Evolutionary conservation across 2,113 vertebrate species (phyloP).

Genomic region (Elachura formosa): DNA sequence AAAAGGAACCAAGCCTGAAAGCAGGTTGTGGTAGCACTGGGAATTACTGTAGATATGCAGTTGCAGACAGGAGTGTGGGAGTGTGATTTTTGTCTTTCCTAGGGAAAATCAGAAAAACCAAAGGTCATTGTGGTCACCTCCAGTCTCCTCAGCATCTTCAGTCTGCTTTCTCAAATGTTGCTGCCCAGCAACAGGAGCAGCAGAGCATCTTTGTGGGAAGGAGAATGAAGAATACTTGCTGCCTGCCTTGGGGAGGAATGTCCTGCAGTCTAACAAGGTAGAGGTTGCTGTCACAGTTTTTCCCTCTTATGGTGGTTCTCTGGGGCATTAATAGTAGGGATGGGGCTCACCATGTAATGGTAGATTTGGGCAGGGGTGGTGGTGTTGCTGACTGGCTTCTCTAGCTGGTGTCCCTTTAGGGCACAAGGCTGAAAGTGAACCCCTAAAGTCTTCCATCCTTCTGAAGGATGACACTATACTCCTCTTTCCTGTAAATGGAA

Average conservation of each 20-base stretch:
- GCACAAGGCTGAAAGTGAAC: neutral
- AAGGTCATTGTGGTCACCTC: neutral
- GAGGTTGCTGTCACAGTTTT: neutral
- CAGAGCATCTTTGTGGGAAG: neutral
- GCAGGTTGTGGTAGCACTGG: neutral
- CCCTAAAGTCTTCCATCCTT: neutral
- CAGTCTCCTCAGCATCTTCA: neutral
- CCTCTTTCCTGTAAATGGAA: neutral
- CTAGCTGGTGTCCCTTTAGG: neutral
- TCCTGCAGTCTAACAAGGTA: neutral
- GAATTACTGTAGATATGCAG: neutral
- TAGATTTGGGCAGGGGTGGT: neutral
- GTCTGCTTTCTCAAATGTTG: neutral
- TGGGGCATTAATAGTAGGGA: neutral
- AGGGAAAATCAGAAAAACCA: neutral
- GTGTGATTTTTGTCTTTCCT: neutral
- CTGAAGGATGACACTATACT: neutral
- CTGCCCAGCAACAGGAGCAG: neutral
- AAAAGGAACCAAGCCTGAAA: neutral
- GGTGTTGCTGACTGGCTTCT: neutral
- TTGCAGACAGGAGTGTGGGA: neutral
- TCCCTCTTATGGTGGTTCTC: neutral
- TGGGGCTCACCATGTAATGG: neutral
- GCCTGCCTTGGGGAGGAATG: neutral
- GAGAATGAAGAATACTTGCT: neutral